phyloP scores from a whole-genome alignment of 2,888 invertebrate species.

The Harmothoe impar region DNA sequence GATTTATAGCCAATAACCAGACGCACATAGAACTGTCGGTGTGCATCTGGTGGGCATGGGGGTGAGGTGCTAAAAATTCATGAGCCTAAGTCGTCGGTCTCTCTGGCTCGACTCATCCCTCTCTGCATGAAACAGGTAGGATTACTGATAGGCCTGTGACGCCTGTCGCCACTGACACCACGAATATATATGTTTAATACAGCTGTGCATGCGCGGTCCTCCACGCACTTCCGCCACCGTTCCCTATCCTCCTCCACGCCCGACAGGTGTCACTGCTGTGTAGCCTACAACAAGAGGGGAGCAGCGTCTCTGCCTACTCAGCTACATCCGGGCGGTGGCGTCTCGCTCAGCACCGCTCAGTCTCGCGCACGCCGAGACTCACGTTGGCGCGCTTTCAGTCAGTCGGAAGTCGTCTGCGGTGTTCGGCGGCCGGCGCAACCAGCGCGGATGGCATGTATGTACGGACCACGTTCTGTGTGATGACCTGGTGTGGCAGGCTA shows the following conservation, averaged over 20 bases:
- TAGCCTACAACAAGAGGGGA: background rate
- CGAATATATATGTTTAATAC: no score
- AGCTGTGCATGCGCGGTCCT: no score
- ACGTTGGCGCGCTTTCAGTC: slow-evolving; percentile 23
- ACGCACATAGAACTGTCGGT: no score
- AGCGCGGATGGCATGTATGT: background rate
- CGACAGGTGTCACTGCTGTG: slow-evolving; percentile 1
- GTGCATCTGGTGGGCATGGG: background rate
- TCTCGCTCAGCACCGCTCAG: background rate
- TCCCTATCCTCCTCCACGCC: background rate
- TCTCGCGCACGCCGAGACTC: background rate
- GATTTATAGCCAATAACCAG: slow-evolving; percentile 16
- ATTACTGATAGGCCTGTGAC: no score
- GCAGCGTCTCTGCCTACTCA: background rate
- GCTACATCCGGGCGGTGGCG: background rate
- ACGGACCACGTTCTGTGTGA: background rate
- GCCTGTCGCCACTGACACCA: no score
- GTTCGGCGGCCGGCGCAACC: background rate
- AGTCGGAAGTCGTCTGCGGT: background rate
- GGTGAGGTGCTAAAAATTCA: background rate
- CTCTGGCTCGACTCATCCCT: no score
- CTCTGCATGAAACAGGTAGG: no score
- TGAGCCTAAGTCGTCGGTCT: background rate
- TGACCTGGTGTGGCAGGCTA: background rate
- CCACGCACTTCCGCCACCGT: no score